These are phyloP conservation scores for Cryptoprocta ferox DNA, from an alignment of 2,797 vertebrate genomes.

Conservation along the genomic window DNA sequence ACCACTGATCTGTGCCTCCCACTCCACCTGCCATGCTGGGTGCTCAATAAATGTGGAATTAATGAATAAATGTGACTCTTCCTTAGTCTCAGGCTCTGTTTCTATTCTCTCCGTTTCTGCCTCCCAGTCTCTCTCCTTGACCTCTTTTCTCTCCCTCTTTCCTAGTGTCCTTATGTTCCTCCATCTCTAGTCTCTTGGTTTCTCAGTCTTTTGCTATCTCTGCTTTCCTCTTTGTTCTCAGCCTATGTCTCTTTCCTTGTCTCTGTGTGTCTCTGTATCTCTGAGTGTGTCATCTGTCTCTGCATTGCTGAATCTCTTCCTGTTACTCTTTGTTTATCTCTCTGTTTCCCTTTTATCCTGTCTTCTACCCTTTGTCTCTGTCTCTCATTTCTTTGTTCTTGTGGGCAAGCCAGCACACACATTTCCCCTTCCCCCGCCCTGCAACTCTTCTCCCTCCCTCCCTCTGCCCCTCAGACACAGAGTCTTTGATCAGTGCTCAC, in stretches of 20 bases:
- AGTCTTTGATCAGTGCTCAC: conserved; percentile 64
- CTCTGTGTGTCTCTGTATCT: neutral
- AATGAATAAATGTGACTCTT: neutral
- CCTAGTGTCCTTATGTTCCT: neutral
- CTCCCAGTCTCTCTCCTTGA: conserved; percentile 65
- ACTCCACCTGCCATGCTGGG: neutral
- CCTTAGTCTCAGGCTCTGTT: neutral
- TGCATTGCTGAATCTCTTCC: neutral
- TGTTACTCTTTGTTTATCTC: neutral
- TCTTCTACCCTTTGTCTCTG: neutral
- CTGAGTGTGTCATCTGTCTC: neutral
- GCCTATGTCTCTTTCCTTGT: neutral
- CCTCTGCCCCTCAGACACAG: neutral
- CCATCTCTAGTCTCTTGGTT: neutral
- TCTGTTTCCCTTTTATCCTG: neutral
- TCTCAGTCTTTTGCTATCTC: neutral
- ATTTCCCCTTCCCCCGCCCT: neutral
- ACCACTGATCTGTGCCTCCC: neutral
- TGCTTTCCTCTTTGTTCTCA: neutral
- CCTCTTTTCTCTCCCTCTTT: neutral
- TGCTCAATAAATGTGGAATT: conserved; percentile 19
- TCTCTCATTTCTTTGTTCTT: conserved; percentile 56
- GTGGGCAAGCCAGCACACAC: conserved; percentile 21
- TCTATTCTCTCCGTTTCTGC: conserved; percentile 54
- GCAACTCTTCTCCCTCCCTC: neutral